Evolutionary conservation across 2,797 vertebrate species (phyloP), one percentile per base, ranked within the genome.

Genomic region (Tapera naevia): DNA sequence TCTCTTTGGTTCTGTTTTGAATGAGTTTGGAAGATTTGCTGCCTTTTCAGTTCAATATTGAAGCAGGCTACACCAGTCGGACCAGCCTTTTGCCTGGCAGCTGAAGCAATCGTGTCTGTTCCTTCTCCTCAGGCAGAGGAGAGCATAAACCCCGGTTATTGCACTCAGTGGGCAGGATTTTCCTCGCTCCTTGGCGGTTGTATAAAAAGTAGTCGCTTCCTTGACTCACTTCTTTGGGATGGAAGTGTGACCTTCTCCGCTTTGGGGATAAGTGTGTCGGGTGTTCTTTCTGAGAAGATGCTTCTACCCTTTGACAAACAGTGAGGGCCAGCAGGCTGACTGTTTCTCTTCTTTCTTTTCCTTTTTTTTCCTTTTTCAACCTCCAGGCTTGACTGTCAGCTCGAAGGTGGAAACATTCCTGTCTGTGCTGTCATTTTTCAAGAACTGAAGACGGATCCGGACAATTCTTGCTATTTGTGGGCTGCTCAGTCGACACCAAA

Each of bases 391-490:
- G 98, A 98, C 91, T 98, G 98, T 32, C 99, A 99, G 79, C 97
- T 99, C 76, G 99, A 99, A 96, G 99, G 99, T 78, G 99, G 99
- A 57, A 98, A 98, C 91, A 98, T 99, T 91, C 98, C 99, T 15
- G 97, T 99, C 33, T 98, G 98, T 92, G 98, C 99, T 46, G 98
- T 99, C 96, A 99, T 98, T 97, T 99, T 99, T 97, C 99, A 99
- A 97, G 99, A 99, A 97, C 99, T 99, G 60, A 99, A 99, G 97
- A 99, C 99, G 64, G 99, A 99, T 96, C 99, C 99, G 72, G 98
- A 98, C 60, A 99, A 99, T 97, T 99, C 99, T 97, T 99, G 99
- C 98, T 99, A 99, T 88, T 98, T 99, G 92, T 99, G 99, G 99
- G 99, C 98, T 74, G 98, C 99, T 94, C 99, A 99, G 96, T 99